Evolutionary conservation across 2,113 vertebrate species (phyloP).

Genomic region (Epinephelus lanceolatus): DNA sequence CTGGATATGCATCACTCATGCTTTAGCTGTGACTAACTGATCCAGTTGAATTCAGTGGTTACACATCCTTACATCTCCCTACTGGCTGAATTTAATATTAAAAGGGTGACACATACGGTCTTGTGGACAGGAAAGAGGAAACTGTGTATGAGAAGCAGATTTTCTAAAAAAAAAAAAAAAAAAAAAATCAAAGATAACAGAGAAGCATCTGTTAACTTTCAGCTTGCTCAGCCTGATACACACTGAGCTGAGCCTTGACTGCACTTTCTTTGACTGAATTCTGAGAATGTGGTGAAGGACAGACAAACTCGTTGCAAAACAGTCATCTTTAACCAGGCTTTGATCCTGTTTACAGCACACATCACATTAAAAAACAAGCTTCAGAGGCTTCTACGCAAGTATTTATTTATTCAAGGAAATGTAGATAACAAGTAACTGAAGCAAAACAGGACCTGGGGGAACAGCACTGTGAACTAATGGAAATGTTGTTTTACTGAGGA

Average conservation of each 20-base stretch:
- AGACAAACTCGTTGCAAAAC: neutral
- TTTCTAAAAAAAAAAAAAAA: neutral
- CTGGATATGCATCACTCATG: conserved; percentile 8
- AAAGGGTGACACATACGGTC: neutral
- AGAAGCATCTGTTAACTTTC: conserved; percentile 22
- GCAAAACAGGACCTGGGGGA: neutral
- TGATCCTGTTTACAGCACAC: neutral
- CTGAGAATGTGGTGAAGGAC: neutral
- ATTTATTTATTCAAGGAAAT: neutral
- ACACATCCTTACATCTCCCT: conserved; percentile 14
- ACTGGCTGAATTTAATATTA: neutral
- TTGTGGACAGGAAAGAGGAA: neutral
- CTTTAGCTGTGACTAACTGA: conserved; percentile 5
- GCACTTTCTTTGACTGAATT: neutral
- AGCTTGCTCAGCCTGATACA: neutral
- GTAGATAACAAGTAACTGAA: neutral
- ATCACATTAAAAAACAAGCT: neutral
- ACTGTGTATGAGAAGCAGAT: neutral
- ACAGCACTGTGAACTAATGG: neutral
- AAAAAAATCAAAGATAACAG: neutral
- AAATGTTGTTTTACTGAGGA: neutral
- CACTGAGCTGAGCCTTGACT: neutral
- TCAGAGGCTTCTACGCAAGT: neutral
- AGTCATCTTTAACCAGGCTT: neutral
- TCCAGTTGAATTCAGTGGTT: conserved; percentile 22